phyloP scores from a whole-genome alignment of 2,888 invertebrate species.

The Siphonodentalium dalli region DNA sequence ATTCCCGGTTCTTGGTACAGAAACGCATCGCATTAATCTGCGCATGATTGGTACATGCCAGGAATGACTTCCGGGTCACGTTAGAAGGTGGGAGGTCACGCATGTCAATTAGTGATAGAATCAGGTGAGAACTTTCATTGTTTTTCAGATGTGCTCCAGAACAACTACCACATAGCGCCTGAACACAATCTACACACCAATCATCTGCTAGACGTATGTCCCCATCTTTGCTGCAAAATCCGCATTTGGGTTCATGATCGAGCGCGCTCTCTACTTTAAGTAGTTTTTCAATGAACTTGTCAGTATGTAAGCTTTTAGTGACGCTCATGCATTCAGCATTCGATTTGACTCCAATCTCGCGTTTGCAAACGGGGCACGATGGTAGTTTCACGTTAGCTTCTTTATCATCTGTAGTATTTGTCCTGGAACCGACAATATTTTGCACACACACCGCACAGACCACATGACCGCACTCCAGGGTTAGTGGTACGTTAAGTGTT shows the following conservation, averaged over 20 bases:
- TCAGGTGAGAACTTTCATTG: constrained; percentile 38
- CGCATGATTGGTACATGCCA: constrained; percentile 39
- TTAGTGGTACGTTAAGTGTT: constrained; percentile 31
- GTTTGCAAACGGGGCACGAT: constrained; percentile 43
- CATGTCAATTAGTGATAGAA: constrained; percentile 40
- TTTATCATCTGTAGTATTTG: constrained; percentile 17
- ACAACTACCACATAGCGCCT: constrained; percentile 45
- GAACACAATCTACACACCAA: constrained; percentile 51
- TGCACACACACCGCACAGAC: constrained; percentile 40
- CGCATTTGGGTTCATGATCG: constrained; percentile 42
- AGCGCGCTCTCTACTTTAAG: constrained; percentile 37
- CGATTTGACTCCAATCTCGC: constrained; percentile 35
- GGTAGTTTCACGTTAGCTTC: constrained; percentile 19
- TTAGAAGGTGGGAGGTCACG: constrained; percentile 37
- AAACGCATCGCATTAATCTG: constrained; percentile 39
- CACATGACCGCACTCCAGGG: constrained; percentile 38
- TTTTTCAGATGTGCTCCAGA: constrained; percentile 43
- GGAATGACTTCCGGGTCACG: constrained; percentile 40
- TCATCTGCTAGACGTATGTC: constrained; percentile 33
- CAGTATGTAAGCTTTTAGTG: constrained; percentile 35
- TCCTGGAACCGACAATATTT: constrained; percentile 31
- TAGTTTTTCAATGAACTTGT: constrained; percentile 40
- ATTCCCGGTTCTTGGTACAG: constrained; percentile 45
- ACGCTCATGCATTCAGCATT: constrained; percentile 29
- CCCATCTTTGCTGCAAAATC: constrained; percentile 37